These are phyloP conservation scores for Limanda limanda DNA, from an alignment of 2,113 vertebrate species.

Conservation along the genomic window DNA sequence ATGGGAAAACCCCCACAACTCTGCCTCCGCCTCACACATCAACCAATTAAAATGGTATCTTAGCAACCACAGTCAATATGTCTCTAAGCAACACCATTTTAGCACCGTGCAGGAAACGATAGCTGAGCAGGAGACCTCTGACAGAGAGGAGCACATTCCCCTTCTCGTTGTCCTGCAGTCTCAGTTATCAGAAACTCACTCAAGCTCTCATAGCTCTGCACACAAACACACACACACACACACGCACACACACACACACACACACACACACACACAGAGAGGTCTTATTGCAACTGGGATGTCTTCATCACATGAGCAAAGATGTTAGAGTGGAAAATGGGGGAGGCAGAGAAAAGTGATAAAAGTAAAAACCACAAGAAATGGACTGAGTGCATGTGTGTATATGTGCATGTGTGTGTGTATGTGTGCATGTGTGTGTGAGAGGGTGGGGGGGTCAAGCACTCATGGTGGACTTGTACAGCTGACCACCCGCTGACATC, in stretches of 20 bases:
- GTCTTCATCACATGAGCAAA: too few species aligned
- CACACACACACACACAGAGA: neutral
- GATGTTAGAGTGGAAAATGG: too few species aligned
- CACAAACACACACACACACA: neutral
- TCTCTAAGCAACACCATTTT: slow-evolving; percentile 68
- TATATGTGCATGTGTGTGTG: neutral
- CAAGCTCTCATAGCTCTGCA: neutral
- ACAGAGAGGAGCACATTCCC: slow-evolving; percentile 5
- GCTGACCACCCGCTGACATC: slow-evolving; percentile 32
- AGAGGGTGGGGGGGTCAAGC: neutral
- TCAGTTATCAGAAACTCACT: slow-evolving; percentile 13
- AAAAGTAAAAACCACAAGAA: too few species aligned
- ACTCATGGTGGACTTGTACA: slow-evolving; percentile 22
- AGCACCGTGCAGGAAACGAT: slow-evolving; percentile 48
- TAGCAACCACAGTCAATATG: slow-evolving; percentile 72
- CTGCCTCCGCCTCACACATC: slow-evolving; percentile 53
- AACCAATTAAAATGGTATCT: slow-evolving; percentile 73
- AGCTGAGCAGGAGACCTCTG: slow-evolving; percentile 24
- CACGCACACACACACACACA: neutral
- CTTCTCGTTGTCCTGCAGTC: neutral
- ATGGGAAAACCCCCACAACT: slow-evolving; percentile 42
- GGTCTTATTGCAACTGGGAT: neutral
- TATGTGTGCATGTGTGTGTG: neutral
- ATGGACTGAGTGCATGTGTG: too few species aligned
- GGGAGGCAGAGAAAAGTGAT: too few species aligned